These are phyloP conservation scores for Anisognathus igniventris DNA, from an alignment of 2,797 vertebrate genomes.

Conservation along the genomic window DNA sequence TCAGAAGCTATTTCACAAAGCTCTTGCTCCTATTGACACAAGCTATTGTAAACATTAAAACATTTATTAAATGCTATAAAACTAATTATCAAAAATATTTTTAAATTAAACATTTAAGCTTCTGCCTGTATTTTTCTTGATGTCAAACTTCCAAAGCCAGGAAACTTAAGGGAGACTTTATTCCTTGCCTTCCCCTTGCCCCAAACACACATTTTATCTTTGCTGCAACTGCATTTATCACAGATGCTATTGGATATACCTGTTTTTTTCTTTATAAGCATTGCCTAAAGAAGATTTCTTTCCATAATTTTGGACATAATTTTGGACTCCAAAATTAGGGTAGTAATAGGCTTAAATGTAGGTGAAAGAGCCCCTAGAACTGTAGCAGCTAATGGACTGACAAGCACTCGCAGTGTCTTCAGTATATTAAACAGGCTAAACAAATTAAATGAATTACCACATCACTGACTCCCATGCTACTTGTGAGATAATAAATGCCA, in stretches of 20 bases:
- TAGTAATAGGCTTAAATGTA: background rate
- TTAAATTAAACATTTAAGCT: background rate
- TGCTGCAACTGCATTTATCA: background rate
- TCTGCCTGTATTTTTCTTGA: background rate
- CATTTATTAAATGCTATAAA: background rate
- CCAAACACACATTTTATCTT: background rate
- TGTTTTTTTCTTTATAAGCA: background rate
- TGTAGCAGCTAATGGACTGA: constrained; percentile 23
- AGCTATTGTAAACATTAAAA: background rate
- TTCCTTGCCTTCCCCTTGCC: background rate
- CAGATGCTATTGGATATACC: background rate
- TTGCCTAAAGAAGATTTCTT: background rate
- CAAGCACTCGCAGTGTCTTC: background rate
- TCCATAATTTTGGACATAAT: background rate
- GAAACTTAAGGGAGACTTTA: background rate
- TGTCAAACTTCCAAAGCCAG: background rate
- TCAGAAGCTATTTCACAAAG: background rate
- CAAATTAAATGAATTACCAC: constrained; percentile 42
- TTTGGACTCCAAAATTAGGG: background rate
- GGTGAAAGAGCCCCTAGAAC: background rate
- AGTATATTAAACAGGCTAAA: constrained; percentile 37
- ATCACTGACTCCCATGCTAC: background rate
- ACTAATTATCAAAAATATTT: background rate
- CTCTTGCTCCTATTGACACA: background rate
- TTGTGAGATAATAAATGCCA: constrained; percentile 19